Base-by-base conservation (phyloP, 2,888 invertebrate genomes). In the Penaeus monodon region DNA sequence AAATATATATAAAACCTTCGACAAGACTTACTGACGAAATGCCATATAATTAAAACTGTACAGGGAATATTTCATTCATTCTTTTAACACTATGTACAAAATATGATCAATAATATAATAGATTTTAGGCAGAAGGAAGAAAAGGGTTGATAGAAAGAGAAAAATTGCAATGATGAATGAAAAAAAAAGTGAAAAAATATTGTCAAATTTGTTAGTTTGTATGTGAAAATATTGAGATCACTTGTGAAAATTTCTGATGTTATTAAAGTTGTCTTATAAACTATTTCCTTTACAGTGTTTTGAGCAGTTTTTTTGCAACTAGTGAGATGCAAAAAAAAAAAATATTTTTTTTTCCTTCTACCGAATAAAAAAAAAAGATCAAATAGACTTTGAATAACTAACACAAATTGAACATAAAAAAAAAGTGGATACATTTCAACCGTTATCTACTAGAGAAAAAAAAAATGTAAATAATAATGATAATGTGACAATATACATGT, bases 81-180 rank as follows among this genome's bases (percentile, higher is more conserved):
- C 57, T 57, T 57, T 81, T 88, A 88, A 88, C 88, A 88, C 88
- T 88, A 84, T 88, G 88, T 88, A 88, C 88, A 88, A 81, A 70
- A 87, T 86, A 82, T 86, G 73, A 80, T 85, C 65, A 66, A 81
- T 80, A 81, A 85, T 81, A 86, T 76, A 78, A 78, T 86, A 82
- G 70, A 70, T 78, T 70, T 83, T 49, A 70, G 83, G 86, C 79
- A 87, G 86, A 87, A 87, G 86, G 86, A 87, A 79, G 74, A 70
- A 64, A 73, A 38, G 70, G 33, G 10, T 57, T 66, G 70, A 81
- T 49, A 70, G 81, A 70, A 33, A 10, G 27, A 77, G 77, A 77
- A 22, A 44, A 44, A 49, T 49, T 38, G 49, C 22, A 27, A 73
- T 14, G 49, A 65, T 27, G 38, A 29, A n/a, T n/a, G 76, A 38